These are phyloP conservation scores for Epirrita christyi DNA, from an alignment of 2,888 invertebrate species.

Conservation along the genomic window DNA sequence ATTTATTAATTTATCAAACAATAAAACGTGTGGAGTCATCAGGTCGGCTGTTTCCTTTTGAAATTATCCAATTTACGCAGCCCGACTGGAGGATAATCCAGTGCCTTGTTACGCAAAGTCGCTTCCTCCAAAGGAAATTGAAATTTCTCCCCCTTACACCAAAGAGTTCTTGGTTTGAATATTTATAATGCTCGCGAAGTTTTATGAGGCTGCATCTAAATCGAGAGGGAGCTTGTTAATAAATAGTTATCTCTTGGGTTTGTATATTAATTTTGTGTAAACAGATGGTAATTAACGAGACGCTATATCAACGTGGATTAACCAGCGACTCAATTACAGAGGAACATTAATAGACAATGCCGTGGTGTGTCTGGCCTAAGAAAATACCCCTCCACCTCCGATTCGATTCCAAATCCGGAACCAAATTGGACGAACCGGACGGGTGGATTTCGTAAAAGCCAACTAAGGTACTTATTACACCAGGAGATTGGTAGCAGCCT, in stretches of 20 bases:
- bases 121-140: slow-evolving; percentile 36
- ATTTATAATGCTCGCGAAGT: slow-evolving; percentile 46
- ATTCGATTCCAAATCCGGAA: too few species aligned
- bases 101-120: slow-evolving; percentile 39
- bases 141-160: slow-evolving; percentile 37
- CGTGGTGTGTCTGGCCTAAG: too few species aligned
- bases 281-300: slow-evolving; percentile 30
- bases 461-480: too few species aligned
- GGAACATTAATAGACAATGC: neutral
- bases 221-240: slow-evolving; percentile 40
- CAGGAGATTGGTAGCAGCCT: too few species aligned
- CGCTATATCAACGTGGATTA: slow-evolving; percentile 21
- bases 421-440: too few species aligned
- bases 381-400: too few species aligned
- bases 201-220: slow-evolving; percentile 44
- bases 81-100: slow-evolving; percentile 35
- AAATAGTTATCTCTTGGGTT: slow-evolving; percentile 36
- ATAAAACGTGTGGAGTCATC: slow-evolving; percentile 29
- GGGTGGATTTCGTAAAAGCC: neutral
- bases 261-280: slow-evolving; percentile 37
- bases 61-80: slow-evolving; percentile 42
- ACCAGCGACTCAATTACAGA: neutral
- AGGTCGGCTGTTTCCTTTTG: slow-evolving; percentile 34
- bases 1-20: slow-evolving; percentile 30
- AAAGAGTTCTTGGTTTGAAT: slow-evolving; percentile 38